Evolutionary conservation across 2,113 vertebrate species (phyloP).

Genomic region (Platichthys stellatus): DNA sequence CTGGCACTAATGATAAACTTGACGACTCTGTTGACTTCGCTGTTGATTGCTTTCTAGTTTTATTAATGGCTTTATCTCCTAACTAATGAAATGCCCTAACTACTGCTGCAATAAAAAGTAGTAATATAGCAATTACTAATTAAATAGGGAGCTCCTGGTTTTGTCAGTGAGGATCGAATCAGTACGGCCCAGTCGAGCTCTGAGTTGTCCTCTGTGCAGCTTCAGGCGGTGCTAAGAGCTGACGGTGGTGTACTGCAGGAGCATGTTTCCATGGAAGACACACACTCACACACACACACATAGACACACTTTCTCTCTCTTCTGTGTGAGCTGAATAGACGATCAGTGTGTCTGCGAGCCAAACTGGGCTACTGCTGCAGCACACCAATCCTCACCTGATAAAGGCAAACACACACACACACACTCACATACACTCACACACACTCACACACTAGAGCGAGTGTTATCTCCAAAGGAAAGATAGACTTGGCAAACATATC

Average conservation of each 20-base stretch:
- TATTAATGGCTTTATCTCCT: slow-evolving; percentile 71
- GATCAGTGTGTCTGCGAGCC: slow-evolving; percentile 63
- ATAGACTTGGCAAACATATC: slow-evolving; percentile 70
- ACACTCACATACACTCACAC: no score
- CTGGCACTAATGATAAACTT: slow-evolving; percentile 48
- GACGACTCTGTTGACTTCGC: slow-evolving; percentile 38
- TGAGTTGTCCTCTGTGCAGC: slow-evolving; percentile 26
- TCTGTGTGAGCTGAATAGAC: slow-evolving; percentile 70
- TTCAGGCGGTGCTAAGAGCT: slow-evolving; percentile 55
- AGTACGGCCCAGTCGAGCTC: slow-evolving; percentile 34
- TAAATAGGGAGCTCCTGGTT: slow-evolving; percentile 62
- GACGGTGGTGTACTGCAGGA: slow-evolving; percentile 51
- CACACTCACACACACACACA: not conserved
- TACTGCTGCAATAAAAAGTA: slow-evolving; percentile 60
- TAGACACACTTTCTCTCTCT: slow-evolving; percentile 7
- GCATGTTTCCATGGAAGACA: slow-evolving; percentile 19
- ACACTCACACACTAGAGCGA: slow-evolving; percentile 12
- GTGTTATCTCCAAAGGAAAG: slow-evolving; percentile 65
- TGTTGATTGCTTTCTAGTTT: slow-evolving; percentile 67
- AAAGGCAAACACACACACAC: slow-evolving; percentile 20
- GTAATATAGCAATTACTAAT: slow-evolving; percentile 65
- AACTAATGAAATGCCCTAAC: slow-evolving; percentile 70
- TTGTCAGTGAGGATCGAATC: slow-evolving; percentile 45
- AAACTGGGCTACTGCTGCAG: slow-evolving; percentile 59
- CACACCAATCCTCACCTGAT: slow-evolving; percentile 57